Evolutionary conservation across 2,113 vertebrate species (phyloP).

Genomic region (Callionymus lyra): DNA sequence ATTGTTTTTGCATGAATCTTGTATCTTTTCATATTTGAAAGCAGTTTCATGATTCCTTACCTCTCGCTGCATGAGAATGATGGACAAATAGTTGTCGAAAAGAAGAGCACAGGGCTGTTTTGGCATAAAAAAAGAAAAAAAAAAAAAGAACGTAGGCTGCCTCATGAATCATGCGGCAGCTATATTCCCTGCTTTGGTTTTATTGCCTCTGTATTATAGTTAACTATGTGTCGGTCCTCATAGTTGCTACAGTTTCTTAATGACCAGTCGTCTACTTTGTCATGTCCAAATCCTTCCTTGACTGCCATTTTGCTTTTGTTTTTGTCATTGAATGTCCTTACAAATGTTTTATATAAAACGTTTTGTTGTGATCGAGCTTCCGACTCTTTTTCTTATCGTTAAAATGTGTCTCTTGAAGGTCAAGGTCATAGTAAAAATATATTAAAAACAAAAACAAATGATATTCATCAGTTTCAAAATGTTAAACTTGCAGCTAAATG

Average conservation of each 20-base stretch:
- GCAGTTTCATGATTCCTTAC: constrained; percentile 37
- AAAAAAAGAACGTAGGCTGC: constrained; percentile 23
- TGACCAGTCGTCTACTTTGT: constrained; percentile 41
- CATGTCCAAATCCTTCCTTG: constrained; percentile 49
- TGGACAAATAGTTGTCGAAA: constrained; percentile 38
- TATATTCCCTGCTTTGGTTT: constrained; percentile 37
- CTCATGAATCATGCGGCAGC: constrained; percentile 20
- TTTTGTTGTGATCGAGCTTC: constrained; percentile 57
- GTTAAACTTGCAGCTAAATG: no score
- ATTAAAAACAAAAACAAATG: no score
- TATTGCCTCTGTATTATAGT: constrained; percentile 62
- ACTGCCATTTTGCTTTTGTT: constrained; percentile 58
- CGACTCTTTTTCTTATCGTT: constrained; percentile 20
- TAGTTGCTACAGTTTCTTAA: constrained; percentile 59
- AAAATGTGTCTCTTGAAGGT: no score
- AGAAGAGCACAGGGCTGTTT: constrained; percentile 51
- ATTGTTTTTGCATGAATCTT: constrained; percentile 60
- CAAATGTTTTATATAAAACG: constrained; percentile 73
- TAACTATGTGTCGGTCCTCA: constrained; percentile 52
- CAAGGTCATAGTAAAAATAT: no score
- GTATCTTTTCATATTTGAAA: constrained; percentile 53
- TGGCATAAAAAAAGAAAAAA: constrained; percentile 33
- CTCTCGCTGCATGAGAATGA: constrained; percentile 25
- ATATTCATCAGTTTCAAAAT: no score
- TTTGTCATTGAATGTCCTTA: constrained; percentile 75